Percentiles rank a stretch among this genome's conserved stretches.
phyloP scores from a whole-genome alignment of 1,140 invertebrate genomes.

The fruit fly (Drosophila melanogaster) region Release_6_plus_ISO1_MT NC_004354.4:5882501-5883000 shows the following conservation, averaged over 20 bases:
- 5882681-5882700: constrained; percentile 66
- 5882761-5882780: constrained; percentile 48
- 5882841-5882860: constrained; percentile 9
- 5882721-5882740: not conserved
- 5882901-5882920: not conserved
- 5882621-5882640: constrained; percentile 69
- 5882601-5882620: constrained; percentile 70
- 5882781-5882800: constrained; percentile 43
- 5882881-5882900: not conserved
- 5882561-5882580: constrained; percentile 64
- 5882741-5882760: not conserved
- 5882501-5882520: not conserved
- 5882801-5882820: not conserved
- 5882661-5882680: constrained; percentile 84
- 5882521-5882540: constrained; percentile 71
- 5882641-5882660: constrained; percentile 78
- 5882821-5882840: constrained; percentile 8
- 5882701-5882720: not conserved
- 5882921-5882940: too few species aligned
- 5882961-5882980: constrained; percentile 9
- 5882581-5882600: constrained; percentile 77
- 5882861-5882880: constrained; percentile 2
- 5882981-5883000: constrained; percentile 15
- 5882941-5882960: not conserved
- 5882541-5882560: constrained; percentile 71